Conservation (phyloP, 2,113 vertebrate species). For the Nothobranchius kuhntae region DNA sequence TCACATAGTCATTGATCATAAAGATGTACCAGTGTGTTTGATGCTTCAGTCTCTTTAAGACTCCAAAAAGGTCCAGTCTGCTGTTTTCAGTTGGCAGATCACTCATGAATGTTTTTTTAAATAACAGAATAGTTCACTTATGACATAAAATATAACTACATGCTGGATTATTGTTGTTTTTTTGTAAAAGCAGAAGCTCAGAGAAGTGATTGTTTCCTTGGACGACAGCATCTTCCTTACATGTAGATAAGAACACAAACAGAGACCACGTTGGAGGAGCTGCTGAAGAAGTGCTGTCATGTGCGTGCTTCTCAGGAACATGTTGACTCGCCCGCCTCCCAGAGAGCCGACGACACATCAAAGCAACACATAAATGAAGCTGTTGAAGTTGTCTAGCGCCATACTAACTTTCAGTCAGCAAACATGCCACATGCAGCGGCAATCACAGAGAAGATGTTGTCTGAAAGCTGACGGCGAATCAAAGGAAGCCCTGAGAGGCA, state of each 20-base stretch:
- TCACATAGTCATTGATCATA: no score
- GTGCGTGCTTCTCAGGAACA: constrained; percentile 50
- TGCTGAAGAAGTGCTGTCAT: constrained; percentile 48
- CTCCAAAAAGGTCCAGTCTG: no score
- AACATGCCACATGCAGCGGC: constrained; percentile 31
- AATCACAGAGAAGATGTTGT: constrained; percentile 55
- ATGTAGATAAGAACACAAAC: constrained; percentile 26
- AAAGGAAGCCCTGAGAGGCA: constrained; percentile 61
- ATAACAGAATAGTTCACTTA: no score
- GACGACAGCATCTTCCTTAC: constrained; percentile 10
- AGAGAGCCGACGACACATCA: constrained; percentile 62
- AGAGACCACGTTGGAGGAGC: neutral
- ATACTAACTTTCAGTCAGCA: constrained; percentile 57
- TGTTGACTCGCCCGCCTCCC: constrained; percentile 53
- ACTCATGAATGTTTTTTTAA: no score
- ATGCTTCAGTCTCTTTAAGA: no score
- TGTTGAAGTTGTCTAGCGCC: constrained; percentile 58
- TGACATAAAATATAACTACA: no score
- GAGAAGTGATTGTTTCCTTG: no score
- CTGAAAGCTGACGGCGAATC: constrained; percentile 68
- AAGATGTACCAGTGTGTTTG: no score
- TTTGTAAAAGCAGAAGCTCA: no score
- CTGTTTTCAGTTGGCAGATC: no score
- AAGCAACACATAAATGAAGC: constrained; percentile 59
- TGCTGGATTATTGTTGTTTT: no score